These are phyloP conservation scores for Phalacrocorax brasilianus DNA, from an alignment of 2,113 vertebrate species.

Conservation along the genomic window DNA sequence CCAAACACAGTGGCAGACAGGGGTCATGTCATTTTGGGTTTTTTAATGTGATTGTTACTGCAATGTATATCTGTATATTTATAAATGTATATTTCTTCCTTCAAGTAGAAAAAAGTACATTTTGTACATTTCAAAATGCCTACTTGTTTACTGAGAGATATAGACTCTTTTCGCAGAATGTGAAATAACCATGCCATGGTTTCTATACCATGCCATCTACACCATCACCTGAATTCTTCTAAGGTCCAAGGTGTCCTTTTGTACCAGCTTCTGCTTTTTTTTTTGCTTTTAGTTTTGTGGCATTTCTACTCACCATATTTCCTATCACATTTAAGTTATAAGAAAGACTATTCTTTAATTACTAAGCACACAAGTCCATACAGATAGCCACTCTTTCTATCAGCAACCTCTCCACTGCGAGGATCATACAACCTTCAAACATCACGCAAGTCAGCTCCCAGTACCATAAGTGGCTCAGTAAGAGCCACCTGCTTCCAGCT, in stretches of 20 bases:
- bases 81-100: constrained; percentile 74
- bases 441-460: not conserved
- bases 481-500: not conserved
- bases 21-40: not conserved
- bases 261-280: constrained; percentile 49
- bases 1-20: constrained; percentile 52
- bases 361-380: constrained; percentile 53
- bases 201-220: constrained; percentile 48
- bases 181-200: constrained; percentile 21
- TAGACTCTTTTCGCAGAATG: constrained; percentile 43
- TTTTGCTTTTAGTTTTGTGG: constrained; percentile 65
- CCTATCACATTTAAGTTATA: constrained; percentile 84
- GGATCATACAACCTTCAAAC: not conserved
- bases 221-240: constrained; percentile 63
- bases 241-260: constrained; percentile 45
- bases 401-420: not conserved
- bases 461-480: too few species aligned
- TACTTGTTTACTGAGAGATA: constrained; percentile 39
- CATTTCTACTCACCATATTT: constrained; percentile 75
- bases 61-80: constrained; percentile 76
- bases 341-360: constrained; percentile 99
- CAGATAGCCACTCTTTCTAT: not conserved
- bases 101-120: constrained; percentile 64
- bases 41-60: constrained; percentile 70
- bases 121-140: constrained; percentile 62